phyloP scores from a whole-genome alignment of 2,113 vertebrate species.

The Percina caprodes region DNA sequence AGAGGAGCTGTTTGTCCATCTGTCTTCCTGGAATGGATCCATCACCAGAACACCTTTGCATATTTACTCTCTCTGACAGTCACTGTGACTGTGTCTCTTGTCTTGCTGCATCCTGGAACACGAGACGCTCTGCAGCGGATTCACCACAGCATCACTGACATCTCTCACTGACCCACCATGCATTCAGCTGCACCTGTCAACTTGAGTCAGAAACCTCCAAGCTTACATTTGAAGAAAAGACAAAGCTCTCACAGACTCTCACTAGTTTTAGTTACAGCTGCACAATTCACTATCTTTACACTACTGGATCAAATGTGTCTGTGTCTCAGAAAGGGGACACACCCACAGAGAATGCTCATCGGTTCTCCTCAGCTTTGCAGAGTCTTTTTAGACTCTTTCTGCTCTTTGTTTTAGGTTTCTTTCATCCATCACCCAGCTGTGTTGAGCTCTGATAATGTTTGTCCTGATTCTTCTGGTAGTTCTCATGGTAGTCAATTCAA shows the following conservation, averaged over 20 bases:
- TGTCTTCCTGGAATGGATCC: constrained; percentile 28
- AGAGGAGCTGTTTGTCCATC: constrained; percentile 36
- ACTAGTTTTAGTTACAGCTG: neutral
- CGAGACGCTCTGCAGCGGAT: no score
- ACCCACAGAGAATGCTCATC: neutral
- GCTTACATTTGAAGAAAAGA: neutral
- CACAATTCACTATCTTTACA: neutral
- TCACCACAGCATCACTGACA: neutral
- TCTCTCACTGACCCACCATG: no score
- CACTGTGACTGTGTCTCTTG: neutral
- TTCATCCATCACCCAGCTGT: neutral
- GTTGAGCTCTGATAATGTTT: neutral
- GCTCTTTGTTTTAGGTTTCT: no score
- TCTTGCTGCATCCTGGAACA: no score
- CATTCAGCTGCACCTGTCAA: no score
- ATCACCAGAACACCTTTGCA: constrained; percentile 14
- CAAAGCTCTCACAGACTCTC: neutral
- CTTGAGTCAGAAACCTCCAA: neutral
- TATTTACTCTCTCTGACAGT: neutral
- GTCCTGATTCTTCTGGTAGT: no score
- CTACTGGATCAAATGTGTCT: neutral
- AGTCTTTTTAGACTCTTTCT: no score
- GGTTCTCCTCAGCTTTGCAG: no score
- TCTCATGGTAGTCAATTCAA: no score
- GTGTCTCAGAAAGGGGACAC: neutral